A percentile compares a stretch with the other conserved stretches of the same genome.
Conservation (phyloP, 2,797 vertebrate species). For the Muraenolepis orangiensis region DNA sequence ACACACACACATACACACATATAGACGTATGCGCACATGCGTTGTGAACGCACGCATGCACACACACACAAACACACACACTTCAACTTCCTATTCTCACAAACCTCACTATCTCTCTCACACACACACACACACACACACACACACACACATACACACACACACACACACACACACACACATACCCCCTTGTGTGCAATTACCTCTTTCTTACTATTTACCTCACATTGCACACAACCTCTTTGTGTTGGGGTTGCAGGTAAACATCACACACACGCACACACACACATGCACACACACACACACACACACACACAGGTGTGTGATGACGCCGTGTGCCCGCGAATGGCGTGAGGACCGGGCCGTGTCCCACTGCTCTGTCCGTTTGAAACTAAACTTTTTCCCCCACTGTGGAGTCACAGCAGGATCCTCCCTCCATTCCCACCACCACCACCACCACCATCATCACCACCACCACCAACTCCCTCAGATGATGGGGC, state of each 20-base stretch:
- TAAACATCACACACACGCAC: conserved; percentile 52
- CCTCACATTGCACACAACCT: conserved; percentile 52
- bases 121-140: conserved; percentile 28
- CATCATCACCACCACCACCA: background rate
- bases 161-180: conserved; percentile 24
- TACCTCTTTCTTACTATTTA: conserved; percentile 71
- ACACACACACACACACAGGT: background rate
- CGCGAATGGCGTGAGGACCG: background rate
- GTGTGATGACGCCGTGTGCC: background rate
- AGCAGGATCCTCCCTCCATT: background rate
- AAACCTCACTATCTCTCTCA: conserved; percentile 37
- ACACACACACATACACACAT: conserved; percentile 13
- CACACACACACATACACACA: conserved; percentile 49
- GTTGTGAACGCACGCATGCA: too few species aligned
- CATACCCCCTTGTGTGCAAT: conserved; percentile 73
- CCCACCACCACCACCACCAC: background rate
- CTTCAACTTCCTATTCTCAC: background rate
- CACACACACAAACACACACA: conserved; percentile 20
- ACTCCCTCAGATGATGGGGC: background rate
- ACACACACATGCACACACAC: conserved; percentile 19
- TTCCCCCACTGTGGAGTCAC: background rate
- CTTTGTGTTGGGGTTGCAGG: conserved; percentile 56
- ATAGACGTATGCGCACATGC: background rate
- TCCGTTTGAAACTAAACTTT: background rate
- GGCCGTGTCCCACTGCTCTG: background rate